phyloP scores from a whole-genome alignment of 1,140 invertebrate species.

The Drosophila nasuta region DNA sequence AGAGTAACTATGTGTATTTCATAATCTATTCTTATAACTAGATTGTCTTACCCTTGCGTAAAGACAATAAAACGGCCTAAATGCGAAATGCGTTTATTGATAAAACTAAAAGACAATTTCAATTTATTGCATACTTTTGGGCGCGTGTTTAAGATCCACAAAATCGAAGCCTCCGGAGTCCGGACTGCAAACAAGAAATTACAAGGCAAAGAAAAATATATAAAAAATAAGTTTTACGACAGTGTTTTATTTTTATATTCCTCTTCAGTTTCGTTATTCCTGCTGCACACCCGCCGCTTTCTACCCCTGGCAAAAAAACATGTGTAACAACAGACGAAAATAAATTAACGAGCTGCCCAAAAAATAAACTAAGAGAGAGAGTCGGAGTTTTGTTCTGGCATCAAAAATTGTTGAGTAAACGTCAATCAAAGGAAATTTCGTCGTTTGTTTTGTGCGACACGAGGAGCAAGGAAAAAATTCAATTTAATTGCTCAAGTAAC shows the following conservation, averaged over 20 bases:
- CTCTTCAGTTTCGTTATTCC: slow-evolving; percentile 27
- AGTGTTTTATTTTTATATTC: slow-evolving; percentile 17
- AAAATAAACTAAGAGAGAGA: slow-evolving; percentile 6
- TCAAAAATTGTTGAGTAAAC: slow-evolving; percentile 21
- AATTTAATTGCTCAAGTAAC: slow-evolving; percentile 43
- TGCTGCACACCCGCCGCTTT: not conserved
- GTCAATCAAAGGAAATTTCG: slow-evolving; percentile 48
- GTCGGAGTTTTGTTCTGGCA: slow-evolving; percentile 17
- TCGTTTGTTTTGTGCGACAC: slow-evolving; percentile 33
- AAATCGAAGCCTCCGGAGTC: slow-evolving; percentile 11
- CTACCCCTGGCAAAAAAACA: slow-evolving; percentile 16
- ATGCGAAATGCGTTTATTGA: slow-evolving; percentile 49
- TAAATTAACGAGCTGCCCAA: slow-evolving; percentile 48
- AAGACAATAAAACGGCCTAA: slow-evolving; percentile 11
- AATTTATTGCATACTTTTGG: slow-evolving; percentile 48
- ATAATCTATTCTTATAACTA: slow-evolving; percentile 13
- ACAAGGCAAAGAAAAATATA: slow-evolving; percentile 16
- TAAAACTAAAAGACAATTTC: slow-evolving; percentile 43
- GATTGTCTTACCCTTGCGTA: not conserved
- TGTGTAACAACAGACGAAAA: slow-evolving; percentile 46
- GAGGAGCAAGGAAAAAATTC: not conserved
- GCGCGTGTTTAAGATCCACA: slow-evolving; percentile 34
- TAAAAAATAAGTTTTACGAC: slow-evolving; percentile 35
- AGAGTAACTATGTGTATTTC: not conserved
- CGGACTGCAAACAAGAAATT: slow-evolving; percentile 4